Conservation (phyloP, 1,140 invertebrate species). For the Caenorhabditis briggsae region DNA sequence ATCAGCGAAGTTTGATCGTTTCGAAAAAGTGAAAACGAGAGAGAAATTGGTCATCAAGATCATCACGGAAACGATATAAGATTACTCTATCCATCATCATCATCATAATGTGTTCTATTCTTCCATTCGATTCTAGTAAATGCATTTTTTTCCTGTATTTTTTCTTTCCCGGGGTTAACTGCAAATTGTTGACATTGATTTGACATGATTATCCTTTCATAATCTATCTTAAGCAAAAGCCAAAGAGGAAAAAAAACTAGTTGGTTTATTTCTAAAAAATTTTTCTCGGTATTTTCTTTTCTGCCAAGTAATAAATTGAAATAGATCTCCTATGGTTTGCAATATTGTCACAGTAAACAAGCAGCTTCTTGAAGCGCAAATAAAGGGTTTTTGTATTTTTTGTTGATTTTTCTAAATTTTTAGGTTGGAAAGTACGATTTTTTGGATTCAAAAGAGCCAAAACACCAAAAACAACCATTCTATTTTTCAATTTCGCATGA, state of each 20-base stretch:
- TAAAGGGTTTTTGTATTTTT: not conserved
- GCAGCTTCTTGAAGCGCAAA: not conserved
- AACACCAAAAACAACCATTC: not conserved
- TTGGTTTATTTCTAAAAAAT: not conserved
- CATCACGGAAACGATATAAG: not conserved
- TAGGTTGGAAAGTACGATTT: not conserved
- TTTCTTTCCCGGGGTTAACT: conserved; percentile 7
- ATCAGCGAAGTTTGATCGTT: not conserved
- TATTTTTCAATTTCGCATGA: too few species aligned
- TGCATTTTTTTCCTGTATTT: not conserved
- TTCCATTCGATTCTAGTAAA: not conserved
- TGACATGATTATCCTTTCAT: conserved; percentile 4
- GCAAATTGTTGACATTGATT: conserved; percentile 25
- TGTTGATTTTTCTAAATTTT: not conserved
- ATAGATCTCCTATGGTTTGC: conserved; percentile 16
- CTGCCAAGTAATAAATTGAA: not conserved
- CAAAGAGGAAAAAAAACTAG: not conserved
- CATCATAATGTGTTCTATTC: not conserved
- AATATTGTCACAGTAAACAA: conserved; percentile 42
- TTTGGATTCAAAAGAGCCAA: not conserved
- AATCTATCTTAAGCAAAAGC: not conserved
- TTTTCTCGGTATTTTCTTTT: not conserved
- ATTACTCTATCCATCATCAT: conserved; percentile 24
- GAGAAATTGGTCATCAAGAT: not conserved
- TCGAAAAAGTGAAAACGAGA: conserved; percentile 18